A percentile compares a stretch with the other conserved stretches of the same genome.
Conservation (phyloP, 1,140 invertebrate species). For the Lordiphosa stackelbergi region DNA sequence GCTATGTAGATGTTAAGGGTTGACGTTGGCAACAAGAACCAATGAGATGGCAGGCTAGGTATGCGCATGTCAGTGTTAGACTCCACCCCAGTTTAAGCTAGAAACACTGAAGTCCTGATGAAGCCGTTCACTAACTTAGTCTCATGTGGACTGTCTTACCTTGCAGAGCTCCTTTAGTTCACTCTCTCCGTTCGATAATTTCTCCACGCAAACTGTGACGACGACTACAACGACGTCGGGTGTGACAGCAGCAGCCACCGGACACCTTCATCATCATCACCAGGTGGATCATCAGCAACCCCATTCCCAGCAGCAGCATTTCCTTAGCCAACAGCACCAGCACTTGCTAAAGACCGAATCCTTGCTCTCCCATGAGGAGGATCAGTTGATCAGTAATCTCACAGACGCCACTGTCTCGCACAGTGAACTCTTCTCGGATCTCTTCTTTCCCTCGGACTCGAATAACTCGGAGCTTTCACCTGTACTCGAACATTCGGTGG, state of each 20-base stretch:
- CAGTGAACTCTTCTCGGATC: conserved; percentile 70
- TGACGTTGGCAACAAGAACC: conserved; percentile 24
- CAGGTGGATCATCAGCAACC: conserved; percentile 28
- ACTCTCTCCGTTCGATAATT: conserved; percentile 75
- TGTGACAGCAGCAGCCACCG: conserved; percentile 13
- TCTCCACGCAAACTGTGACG: conserved; percentile 64
- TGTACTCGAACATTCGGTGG: conserved; percentile 37
- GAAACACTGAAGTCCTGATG: neutral
- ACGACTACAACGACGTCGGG: conserved; percentile 50
- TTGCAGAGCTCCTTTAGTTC: conserved; percentile 77
- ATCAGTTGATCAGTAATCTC: conserved; percentile 68
- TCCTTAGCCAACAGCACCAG: conserved; percentile 25
- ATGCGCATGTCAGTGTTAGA: conserved; percentile 52
- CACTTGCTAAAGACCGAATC: conserved; percentile 45
- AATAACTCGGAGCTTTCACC: conserved; percentile 71
- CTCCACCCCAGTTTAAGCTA: conserved; percentile 38
- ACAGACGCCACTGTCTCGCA: conserved; percentile 63
- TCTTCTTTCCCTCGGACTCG: conserved; percentile 72
- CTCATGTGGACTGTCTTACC: conserved; percentile 28
- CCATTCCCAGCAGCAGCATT: conserved; percentile 30
- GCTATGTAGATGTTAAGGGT: conserved; percentile 27
- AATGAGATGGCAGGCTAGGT: conserved; percentile 29
- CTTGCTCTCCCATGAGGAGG: conserved; percentile 66
- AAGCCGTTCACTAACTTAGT: conserved; percentile 31
- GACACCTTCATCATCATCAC: conserved; percentile 39